Base-by-base conservation (phyloP, 2,888 invertebrate species). In the Clanis bilineata region DNA sequence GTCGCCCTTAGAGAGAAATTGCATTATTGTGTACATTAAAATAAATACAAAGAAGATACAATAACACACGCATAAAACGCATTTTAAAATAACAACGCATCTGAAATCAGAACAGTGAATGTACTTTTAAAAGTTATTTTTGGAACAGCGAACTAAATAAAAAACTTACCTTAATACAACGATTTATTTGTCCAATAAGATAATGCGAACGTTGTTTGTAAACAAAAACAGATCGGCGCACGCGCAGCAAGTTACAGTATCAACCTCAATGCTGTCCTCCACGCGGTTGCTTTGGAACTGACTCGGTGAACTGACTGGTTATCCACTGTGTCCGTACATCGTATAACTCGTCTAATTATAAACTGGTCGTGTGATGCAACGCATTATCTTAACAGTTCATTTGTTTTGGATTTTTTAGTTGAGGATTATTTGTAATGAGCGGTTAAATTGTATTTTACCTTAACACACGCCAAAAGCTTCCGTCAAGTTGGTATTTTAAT, bases 331-430 rank as follows among this genome's bases (percentile, higher is more conserved):
- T 60, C 64, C 63, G 70, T 55, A 51, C 56, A n/a, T 65, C 59
- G 23, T 59, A 67, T 62, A 62, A 70, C 70, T 54, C 60, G 65
- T 69, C 71, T 77, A 74, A 76, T 70, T 73, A 73, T 79, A 79
- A 71, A 73, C 62, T 57, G 15, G 58, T 51, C 32, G 51, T 51
- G 51, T 51, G 51, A 32, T 51, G 28, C 32, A 51, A 51, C 18
- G 51, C 51, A 32, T 51, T 51, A 51, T 51, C 51, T 32, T 51
- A 4, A 51, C 28, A 10, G 32, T 51, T 51, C 18, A 51, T 32
- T 18, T 51, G 51, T 32, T 51, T 28, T 28, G 18, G 32, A 32
- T 47, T 28, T 32, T 32, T 51, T n/a, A 23, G 23, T 12, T 47
- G 25, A 15, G 25, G 18, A 18, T 32, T 18, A 18, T 51, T 28